Evolutionary conservation across 1,140 invertebrate genomes (phyloP).

Genomic region (Eriocheir sinensis): DNA sequence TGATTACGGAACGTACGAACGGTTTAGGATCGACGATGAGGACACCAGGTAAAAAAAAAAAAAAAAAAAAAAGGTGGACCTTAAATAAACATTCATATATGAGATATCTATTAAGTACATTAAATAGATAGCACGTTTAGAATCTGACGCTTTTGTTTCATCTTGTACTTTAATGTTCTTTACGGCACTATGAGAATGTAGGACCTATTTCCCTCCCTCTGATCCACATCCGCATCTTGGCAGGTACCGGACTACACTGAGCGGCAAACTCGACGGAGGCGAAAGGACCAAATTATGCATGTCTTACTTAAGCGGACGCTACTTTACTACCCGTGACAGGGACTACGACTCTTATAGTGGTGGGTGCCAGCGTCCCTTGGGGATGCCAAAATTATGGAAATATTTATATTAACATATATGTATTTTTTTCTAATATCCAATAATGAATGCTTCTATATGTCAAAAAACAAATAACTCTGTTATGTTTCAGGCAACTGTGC

Average conservation of each 20-base stretch:
- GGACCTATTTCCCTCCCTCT: background rate
- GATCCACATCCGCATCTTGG: background rate
- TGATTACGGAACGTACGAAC: background rate
- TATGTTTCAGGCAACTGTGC: conserved; percentile 12
- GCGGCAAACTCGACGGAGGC: background rate
- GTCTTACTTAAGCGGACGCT: background rate
- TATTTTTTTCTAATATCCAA: too few relatives aligned
- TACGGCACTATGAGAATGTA: background rate
- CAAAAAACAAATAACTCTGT: too few relatives aligned
- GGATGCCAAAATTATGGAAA: too few relatives aligned
- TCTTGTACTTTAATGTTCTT: background rate
- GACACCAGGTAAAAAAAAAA: background rate
- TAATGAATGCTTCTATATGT: too few relatives aligned
- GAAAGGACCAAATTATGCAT: background rate
- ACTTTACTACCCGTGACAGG: conserved; percentile 41
- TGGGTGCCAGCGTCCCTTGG: too few relatives aligned
- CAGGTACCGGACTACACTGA: background rate
- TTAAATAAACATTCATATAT: background rate
- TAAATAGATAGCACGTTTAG: too few relatives aligned
- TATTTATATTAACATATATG: too few relatives aligned
- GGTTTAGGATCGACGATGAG: background rate
- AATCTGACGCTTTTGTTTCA: background rate
- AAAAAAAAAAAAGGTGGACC: too few relatives aligned
- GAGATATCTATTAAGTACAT: background rate
- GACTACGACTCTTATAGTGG: conserved; percentile 1